Evolutionary conservation across 2,888 invertebrate species (phyloP).

Genomic region (Lycophotia porphyrea): DNA sequence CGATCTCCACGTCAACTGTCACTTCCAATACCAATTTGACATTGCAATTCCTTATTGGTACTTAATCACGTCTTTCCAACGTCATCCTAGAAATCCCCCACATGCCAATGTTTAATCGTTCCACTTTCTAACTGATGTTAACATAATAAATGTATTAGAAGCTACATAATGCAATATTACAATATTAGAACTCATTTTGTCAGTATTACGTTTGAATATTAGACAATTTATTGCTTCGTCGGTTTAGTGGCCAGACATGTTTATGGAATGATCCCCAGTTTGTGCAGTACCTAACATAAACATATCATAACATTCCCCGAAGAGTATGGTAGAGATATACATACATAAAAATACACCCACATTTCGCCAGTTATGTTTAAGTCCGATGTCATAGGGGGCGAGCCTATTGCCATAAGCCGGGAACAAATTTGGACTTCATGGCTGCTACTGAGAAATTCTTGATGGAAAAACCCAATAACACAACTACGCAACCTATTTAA

Average conservation of each 20-base stretch:
- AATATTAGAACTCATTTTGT: background rate
- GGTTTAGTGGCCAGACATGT: no score
- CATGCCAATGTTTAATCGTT: slow-evolving; percentile 41
- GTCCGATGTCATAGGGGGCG: background rate
- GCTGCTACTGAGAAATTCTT: background rate
- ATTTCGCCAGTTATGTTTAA: background rate
- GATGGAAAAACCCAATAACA: background rate
- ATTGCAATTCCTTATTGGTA: slow-evolving; percentile 41
- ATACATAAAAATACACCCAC: background rate
- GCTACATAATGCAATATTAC: background rate
- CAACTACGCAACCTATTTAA: background rate
- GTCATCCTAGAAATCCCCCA: slow-evolving; percentile 48
- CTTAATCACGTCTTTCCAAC: slow-evolving; percentile 33
- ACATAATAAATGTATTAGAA: slow-evolving; percentile 34
- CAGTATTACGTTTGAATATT: slow-evolving; percentile 7
- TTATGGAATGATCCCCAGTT: background rate
- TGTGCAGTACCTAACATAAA: background rate
- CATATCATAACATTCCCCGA: background rate
- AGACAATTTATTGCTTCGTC: background rate
- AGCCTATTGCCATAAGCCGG: background rate
- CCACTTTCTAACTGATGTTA: slow-evolving; percentile 54
- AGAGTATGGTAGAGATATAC: background rate
- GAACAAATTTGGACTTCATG: background rate
- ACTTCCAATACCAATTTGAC: slow-evolving; percentile 50
- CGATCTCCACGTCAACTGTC: slow-evolving; percentile 46